Evolutionary conservation across 2,113 vertebrate genomes (phyloP).

Genomic region (Porphyrio hochstetteri): DNA sequence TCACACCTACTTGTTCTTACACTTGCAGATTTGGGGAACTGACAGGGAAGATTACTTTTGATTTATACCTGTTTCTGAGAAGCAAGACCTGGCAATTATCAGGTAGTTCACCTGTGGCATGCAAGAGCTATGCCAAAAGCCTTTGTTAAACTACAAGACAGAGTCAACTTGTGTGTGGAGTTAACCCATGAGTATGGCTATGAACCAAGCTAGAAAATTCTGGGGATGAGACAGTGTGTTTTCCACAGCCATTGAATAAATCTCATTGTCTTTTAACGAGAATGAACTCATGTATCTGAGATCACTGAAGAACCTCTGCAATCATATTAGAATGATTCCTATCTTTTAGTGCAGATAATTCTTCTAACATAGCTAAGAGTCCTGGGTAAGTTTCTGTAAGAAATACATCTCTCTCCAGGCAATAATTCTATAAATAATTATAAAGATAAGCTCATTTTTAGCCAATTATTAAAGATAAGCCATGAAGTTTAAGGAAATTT

Average conservation of each 20-base stretch:
- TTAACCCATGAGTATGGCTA: neutral
- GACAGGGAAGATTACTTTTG: neutral
- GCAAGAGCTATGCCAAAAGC: neutral
- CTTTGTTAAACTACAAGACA: neutral
- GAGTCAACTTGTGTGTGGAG: neutral
- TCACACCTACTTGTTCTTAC: neutral
- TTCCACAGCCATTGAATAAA: neutral
- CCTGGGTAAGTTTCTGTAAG: neutral
- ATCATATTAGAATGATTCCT: neutral
- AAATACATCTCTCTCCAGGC: neutral
- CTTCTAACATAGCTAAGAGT: neutral
- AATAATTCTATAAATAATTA: neutral
- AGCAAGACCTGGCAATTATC: neutral
- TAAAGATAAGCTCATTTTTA: neutral
- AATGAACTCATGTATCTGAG: neutral
- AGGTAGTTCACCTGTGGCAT: neutral
- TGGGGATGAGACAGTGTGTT: neutral
- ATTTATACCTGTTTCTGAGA: neutral
- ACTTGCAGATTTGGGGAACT: neutral
- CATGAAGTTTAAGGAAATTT: neutral
- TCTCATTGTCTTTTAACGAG: neutral
- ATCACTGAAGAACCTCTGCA: neutral
- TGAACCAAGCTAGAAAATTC: neutral
- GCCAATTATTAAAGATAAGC: neutral
- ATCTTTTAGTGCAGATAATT: neutral